Base-by-base conservation (phyloP, 2,113 vertebrate species). In the Catharus minimus region DNA sequence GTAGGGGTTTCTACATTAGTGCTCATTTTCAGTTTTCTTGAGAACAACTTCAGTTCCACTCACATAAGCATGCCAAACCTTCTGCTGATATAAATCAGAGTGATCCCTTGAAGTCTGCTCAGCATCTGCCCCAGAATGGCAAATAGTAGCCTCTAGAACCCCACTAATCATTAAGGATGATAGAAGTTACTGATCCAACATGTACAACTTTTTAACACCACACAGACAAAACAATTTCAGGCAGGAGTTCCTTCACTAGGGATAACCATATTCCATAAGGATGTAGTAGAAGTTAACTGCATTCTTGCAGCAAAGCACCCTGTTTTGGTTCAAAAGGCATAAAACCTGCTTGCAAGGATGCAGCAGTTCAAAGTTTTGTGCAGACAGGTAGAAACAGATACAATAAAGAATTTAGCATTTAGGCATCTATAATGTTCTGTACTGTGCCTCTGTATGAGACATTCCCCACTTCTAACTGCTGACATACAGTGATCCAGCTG, bases 1-100 rank as follows among this genome's bases (percentile, higher is more conserved):
- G 3, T 8, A 26, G 7, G 1, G 1, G 0, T 1, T 41, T 30
- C 67, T 84, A 24, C 2, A 1, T 72, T 32, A 32, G 11, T 49
- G 20, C 28, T 84, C 22, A 17, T 65, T 79, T 87, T 82, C 61
- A 39, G 11, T 66, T 90, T 77, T 81, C 44, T 47, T 71, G 47
- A 71, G 44, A 86, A 61, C 3, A 1, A 32, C 28, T 60, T 60
- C 53, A 66, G 50, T 82, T 91, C 44, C 44, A 26, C 32, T 82
- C 36, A 33, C n/a, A 62, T n/a, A 74, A 71, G 21, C 20, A 64
- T 62, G 38, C 32, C 64, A 85, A 53, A 77, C 27, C 14, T 82
- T 89, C 82, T 71, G 33, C 27, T 84, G 32, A 11, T 67, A 81
- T 49, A 89, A 93, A 88, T 56, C 69, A 75, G 56, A 84, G 28